A percentile compares a stretch with the other conserved stretches of the same genome.
These are phyloP conservation scores for Drosophila formosana DNA, from an alignment of 2,888 invertebrate genomes.

Conservation along the genomic window DNA sequence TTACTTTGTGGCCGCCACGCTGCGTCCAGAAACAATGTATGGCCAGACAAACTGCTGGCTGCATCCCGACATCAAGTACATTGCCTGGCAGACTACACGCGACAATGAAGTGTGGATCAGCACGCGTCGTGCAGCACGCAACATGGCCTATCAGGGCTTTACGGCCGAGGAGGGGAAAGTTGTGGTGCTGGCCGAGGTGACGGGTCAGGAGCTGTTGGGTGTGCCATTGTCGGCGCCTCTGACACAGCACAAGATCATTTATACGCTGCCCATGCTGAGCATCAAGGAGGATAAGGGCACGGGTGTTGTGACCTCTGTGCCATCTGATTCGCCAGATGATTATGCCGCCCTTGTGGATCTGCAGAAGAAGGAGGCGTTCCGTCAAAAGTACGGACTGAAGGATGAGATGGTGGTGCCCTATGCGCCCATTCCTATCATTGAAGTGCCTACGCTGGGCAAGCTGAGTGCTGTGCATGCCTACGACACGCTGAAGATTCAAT, in stretches of 20 bases:
- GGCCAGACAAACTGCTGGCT: conserved; percentile 99
- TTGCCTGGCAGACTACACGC: conserved; percentile 91
- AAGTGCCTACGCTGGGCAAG: conserved; percentile 95
- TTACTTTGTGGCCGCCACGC: conserved; percentile 95
- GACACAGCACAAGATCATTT: conserved; percentile 92
- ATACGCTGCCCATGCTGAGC: conserved; percentile 98
- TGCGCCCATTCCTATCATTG: conserved; percentile 93
- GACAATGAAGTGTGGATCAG: conserved; percentile 93
- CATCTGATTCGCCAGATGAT: conserved; percentile 99
- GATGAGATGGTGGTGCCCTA: conserved; percentile 88
- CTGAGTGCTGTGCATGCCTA: conserved; percentile 93
- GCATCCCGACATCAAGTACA: conserved; percentile 96
- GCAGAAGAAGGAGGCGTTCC: conserved; percentile 96
- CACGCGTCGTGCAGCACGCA: conserved; percentile 94
- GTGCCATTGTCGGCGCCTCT: conserved; percentile 93
- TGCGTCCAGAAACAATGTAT: conserved; percentile 99
- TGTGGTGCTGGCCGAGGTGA: conserved; percentile 89
- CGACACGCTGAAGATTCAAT: conserved; percentile 96
- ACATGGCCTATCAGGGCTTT: conserved; percentile 98
- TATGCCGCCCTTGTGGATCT: conserved; percentile 97
- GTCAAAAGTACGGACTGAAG: conserved; percentile 95
- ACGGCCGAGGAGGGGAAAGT: conserved; percentile 92
- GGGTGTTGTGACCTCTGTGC: conserved; percentile 98
- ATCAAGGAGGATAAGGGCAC: conserved; percentile 99
- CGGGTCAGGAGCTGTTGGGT: conserved; percentile 93